phyloP scores from a whole-genome alignment of 2,797 vertebrate species.

The Rhinoraja longicauda region DNA sequence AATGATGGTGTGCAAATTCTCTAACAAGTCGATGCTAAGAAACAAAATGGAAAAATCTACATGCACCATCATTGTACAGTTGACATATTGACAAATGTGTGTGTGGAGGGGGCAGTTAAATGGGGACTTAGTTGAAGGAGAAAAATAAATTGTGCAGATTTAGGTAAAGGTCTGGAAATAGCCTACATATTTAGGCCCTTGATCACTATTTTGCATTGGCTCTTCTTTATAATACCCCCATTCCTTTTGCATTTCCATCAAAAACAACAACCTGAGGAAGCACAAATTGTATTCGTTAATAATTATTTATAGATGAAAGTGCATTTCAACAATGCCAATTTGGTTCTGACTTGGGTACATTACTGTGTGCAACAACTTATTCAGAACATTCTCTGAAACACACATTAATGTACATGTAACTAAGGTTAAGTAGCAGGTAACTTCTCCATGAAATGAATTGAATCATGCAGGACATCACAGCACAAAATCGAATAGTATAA shows the following conservation, averaged over 20 bases:
- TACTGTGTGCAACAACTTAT: neutral
- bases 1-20: neutral
- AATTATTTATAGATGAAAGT: neutral
- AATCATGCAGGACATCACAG: neutral
- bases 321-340: neutral
- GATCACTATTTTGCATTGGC: neutral
- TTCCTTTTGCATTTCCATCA: neutral
- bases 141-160: neutral
- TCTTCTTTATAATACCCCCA: neutral
- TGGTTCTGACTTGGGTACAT: neutral
- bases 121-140: too few species aligned
- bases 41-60: neutral
- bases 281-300: neutral
- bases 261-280: neutral
- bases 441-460: neutral
- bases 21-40: neutral
- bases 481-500: neutral
- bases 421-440: neutral
- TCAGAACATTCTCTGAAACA: neutral
- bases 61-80: neutral
- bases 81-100: neutral
- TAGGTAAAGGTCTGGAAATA: neutral
- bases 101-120: neutral
- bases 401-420: neutral
- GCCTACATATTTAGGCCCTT: neutral